Evolutionary conservation across 2,888 invertebrate species (phyloP).

Genomic region (Lumbricus terrestris): DNA sequence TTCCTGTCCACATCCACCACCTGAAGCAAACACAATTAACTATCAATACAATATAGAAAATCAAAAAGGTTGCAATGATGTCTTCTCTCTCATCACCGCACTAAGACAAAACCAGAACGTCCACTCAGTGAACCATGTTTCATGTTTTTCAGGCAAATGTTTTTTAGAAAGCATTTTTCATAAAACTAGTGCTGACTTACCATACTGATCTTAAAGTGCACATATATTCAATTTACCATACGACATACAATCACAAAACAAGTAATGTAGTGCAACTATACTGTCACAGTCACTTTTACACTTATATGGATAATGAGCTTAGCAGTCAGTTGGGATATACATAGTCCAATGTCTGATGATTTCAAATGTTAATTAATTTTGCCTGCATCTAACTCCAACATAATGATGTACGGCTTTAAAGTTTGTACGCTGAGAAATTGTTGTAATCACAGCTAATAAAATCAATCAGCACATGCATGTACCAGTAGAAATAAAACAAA

Average conservation of each 20-base stretch:
- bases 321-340: neutral
- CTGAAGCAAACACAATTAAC: conserved; percentile 50
- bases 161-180: neutral
- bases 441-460: neutral
- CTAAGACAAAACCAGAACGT: neutral
- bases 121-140: neutral
- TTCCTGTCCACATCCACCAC: conserved; percentile 82
- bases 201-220: neutral
- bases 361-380: too few relatives aligned
- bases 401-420: neutral
- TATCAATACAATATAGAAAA: neutral
- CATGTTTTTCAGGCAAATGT: neutral
- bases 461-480: neutral
- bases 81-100: neutral
- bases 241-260: too few relatives aligned
- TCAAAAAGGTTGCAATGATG: neutral
- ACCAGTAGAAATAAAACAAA: neutral
- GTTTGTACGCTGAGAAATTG: neutral
- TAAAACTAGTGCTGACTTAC: neutral
- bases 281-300: neutral
- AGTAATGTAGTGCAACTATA: neutral
- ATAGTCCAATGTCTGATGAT: neutral
- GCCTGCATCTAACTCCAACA: neutral
- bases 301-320: neutral
- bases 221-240: neutral